These are phyloP conservation scores for Agrotis ipsilon DNA, from an alignment of 2,888 invertebrate genomes.

Conservation along the genomic window DNA sequence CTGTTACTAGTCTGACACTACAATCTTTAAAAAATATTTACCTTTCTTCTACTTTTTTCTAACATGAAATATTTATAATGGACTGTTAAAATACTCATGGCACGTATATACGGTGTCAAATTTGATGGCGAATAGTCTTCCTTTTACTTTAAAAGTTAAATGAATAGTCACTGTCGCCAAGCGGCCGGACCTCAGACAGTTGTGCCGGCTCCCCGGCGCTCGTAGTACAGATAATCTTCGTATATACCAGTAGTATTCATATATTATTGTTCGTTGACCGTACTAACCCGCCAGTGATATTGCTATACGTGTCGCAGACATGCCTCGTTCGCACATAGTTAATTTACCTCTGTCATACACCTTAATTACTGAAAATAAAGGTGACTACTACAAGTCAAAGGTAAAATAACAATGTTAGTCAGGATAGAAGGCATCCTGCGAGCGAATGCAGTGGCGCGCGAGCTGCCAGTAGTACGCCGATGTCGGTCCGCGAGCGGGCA, in stretches of 20 bases:
- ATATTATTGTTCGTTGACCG: constrained; percentile 13
- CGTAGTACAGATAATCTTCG: constrained; percentile 26
- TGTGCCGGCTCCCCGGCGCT: constrained; percentile 13
- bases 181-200: constrained; percentile 32
- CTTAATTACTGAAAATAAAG: background rate
- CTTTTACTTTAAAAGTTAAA: constrained; percentile 10
- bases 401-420: background rate
- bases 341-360: background rate
- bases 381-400: background rate
- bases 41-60: constrained; percentile 17
- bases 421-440: background rate
- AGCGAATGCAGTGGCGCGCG: background rate
- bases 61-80: constrained; percentile 35
- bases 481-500: constrained; percentile 51
- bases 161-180: constrained; percentile 30
- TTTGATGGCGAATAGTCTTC: constrained; percentile 11
- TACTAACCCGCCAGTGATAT: background rate
- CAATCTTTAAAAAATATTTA: background rate
- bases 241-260: constrained; percentile 27
- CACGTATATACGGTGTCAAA: constrained; percentile 19
- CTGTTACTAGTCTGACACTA: background rate
- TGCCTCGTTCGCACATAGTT: constrained; percentile 10
- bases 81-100: constrained; percentile 49
- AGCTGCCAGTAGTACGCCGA: background rate
- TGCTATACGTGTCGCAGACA: background rate